A percentile compares a stretch with the other conserved stretches of the same genome.
phyloP scores from a whole-genome alignment of 2,113 vertebrate genomes.

The Epinephelus moara region DNA sequence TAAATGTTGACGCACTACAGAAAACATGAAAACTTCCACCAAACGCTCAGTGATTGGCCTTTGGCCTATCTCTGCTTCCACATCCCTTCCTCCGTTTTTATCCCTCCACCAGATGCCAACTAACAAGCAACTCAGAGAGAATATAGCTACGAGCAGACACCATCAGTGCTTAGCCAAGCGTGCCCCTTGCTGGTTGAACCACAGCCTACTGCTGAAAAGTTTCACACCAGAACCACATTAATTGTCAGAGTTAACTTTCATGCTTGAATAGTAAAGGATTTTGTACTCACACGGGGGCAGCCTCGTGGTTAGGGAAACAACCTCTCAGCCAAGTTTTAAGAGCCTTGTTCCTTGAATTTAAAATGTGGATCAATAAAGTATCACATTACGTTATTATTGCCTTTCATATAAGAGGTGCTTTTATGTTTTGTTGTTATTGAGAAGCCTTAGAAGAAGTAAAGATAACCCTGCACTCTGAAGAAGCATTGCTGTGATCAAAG shows the following conservation, averaged over 20 bases:
- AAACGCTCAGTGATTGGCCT: conserved; percentile 54
- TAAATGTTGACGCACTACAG: conserved; percentile 38
- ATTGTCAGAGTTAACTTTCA: conserved; percentile 67
- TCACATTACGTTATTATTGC: conserved; percentile 27
- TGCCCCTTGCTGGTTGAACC: conserved; percentile 32
- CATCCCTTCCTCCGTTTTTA: conserved; percentile 29
- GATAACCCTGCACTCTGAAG: conserved; percentile 25
- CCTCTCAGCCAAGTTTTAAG: conserved; percentile 13
- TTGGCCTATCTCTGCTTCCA: conserved; percentile 44
- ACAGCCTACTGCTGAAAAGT: conserved; percentile 46
- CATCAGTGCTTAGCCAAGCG: conserved; percentile 49
- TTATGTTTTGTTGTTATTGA: conserved; percentile 39
- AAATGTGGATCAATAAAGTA: conserved; percentile 40
- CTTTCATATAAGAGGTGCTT: conserved; percentile 26
- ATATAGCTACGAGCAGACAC: conserved; percentile 48
- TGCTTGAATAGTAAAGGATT: conserved; percentile 48
- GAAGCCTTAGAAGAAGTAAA: conserved; percentile 6
- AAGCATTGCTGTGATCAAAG: conserved; percentile 45
- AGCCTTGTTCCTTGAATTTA: conserved; percentile 35
- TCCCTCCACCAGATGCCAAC: conserved; percentile 53
- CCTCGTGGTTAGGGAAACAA: conserved; percentile 18
- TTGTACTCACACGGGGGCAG: conserved; percentile 25
- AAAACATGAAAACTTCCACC: conserved; percentile 53
- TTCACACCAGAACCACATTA: conserved; percentile 50
- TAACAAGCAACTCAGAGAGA: conserved; percentile 71